phyloP scores from a whole-genome alignment of 2,888 invertebrate species.

The Nemotelus pantherinus region DNA sequence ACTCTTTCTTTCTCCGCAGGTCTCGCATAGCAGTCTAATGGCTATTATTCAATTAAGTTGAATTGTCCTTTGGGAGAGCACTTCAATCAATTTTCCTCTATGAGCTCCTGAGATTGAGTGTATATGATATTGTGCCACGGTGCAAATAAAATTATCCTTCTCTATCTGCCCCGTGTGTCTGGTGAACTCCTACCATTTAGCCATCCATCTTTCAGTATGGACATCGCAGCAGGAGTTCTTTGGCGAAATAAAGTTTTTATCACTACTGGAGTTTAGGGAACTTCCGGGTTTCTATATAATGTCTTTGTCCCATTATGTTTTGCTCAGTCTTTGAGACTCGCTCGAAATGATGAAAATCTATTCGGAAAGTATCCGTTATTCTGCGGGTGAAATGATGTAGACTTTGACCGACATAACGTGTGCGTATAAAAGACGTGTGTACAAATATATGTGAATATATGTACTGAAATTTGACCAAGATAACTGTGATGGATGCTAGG shows the following conservation, averaged over 20 bases:
- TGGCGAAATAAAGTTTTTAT: constrained; percentile 40
- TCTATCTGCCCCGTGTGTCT: neutral
- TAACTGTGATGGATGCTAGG: too few relatives aligned
- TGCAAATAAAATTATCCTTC: constrained; percentile 41
- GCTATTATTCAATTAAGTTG: constrained; percentile 53
- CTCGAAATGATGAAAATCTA: constrained; percentile 40
- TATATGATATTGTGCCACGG: constrained; percentile 7
- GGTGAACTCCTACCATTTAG: neutral
- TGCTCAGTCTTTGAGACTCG: constrained; percentile 26
- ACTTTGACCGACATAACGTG: too few relatives aligned
- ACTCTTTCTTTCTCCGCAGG: too few relatives aligned
- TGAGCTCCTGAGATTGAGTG: constrained; percentile 1
- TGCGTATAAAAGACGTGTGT: too few relatives aligned
- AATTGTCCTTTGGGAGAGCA: constrained; percentile 53
- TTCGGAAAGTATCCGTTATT: constrained; percentile 39
- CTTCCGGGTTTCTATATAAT: constrained; percentile 8
- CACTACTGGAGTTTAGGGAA: constrained; percentile 28
- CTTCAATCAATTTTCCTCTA: constrained; percentile 53
- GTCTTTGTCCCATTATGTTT: constrained; percentile 21
- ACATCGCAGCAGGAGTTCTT: constrained; percentile 11
- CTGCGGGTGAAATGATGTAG: neutral
- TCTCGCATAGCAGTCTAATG: too few relatives aligned
- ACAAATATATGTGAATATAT: too few relatives aligned
- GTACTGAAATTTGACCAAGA: too few relatives aligned
- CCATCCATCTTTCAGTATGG: constrained; percentile 8